Base-by-base conservation (phyloP, 1,140 invertebrate genomes). In the Cataglyphis hispanica region DNA sequence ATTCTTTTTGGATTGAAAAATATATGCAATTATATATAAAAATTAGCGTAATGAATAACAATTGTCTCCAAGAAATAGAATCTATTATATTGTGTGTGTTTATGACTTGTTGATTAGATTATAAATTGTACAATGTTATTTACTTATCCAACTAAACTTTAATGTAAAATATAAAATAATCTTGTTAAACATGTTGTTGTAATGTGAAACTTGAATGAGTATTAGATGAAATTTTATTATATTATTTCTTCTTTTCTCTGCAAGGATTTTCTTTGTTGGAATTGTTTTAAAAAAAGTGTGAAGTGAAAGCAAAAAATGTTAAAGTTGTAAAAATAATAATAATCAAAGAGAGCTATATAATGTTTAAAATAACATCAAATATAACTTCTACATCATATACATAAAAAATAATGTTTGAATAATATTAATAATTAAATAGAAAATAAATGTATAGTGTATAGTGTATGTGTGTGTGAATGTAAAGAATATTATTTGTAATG, bases 131-230 rank as follows among this genome's bases (percentile, higher is more conserved):
- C 37, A 81, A 72, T 81, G 78, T 81, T 72, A 60, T 81, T 70
- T 81, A 72, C 67, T 69, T 80, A 80, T 2, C 22, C 50, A 27
- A 37, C 50, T 80, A 80, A 80, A 83, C 61, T 83, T 72, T 74
- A 74, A 83, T 83, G 34, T 81, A 58, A 81, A 80, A 69, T 80
- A 25, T 83, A 83, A 53, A 83, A 74, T 72, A 72, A 43, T 10
- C 37, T 83, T 83, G 78, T 83, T 83, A 46, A 83, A 61, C 67
- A 83, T 81, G 70, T 72, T 81, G 25, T 81, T 74, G n/a, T n/a
- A 74, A 56, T 56, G 19, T 74, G 67, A 83, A 83, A 46, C 78
- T 81, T 83, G 67, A 83, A 83, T 74, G 67, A 74, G 10, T 83
- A 67, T 83, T 83, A 83, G 53, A 72, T 31, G 78, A 37, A 56